Conservation (phyloP, 2,797 vertebrate species). For the Protosalanx chinensis region DNA sequence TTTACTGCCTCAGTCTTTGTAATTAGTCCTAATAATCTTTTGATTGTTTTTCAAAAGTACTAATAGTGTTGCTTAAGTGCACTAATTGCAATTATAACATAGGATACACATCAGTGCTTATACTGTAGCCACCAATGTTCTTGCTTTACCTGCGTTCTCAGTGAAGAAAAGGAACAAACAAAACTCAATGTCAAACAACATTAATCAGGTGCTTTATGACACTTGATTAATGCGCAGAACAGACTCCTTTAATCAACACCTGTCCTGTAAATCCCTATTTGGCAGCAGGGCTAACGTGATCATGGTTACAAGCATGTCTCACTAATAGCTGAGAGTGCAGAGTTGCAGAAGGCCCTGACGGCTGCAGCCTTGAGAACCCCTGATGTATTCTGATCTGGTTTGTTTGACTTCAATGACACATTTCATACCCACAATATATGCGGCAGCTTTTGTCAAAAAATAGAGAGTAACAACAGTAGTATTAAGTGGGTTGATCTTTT, state of each 20-base stretch:
- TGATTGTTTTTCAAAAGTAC: slow-evolving; percentile 2
- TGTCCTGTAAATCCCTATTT: slow-evolving; percentile 67
- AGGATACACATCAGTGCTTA: slow-evolving; percentile 7
- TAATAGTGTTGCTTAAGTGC: slow-evolving; percentile 1
- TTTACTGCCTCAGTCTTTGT: slow-evolving; percentile 1
- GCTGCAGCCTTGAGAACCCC: not conserved
- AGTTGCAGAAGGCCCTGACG: slow-evolving; percentile 17
- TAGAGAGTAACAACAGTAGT: too few relatives aligned
- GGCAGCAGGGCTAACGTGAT: slow-evolving; percentile 73
- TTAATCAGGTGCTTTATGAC: not conserved
- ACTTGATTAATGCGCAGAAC: too few relatives aligned
- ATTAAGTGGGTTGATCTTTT: too few relatives aligned
- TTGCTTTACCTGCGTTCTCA: not conserved
- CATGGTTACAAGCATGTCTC: slow-evolving; percentile 67
- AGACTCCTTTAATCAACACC: not conserved
- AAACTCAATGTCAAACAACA: not conserved
- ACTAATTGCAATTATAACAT: slow-evolving; percentile 2
- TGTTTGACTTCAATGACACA: not conserved
- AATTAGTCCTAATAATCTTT: not conserved
- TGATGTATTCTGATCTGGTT: not conserved
- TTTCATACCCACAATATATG: not conserved
- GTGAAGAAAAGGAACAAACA: not conserved
- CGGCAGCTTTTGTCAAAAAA: not conserved
- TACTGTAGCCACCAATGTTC: not conserved
- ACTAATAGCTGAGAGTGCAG: slow-evolving; percentile 67